Percentiles rank a stretch among this genome's conserved stretches.
phyloP scores from a whole-genome alignment of 2,888 invertebrate species.

The Diploptera punctata region DNA sequence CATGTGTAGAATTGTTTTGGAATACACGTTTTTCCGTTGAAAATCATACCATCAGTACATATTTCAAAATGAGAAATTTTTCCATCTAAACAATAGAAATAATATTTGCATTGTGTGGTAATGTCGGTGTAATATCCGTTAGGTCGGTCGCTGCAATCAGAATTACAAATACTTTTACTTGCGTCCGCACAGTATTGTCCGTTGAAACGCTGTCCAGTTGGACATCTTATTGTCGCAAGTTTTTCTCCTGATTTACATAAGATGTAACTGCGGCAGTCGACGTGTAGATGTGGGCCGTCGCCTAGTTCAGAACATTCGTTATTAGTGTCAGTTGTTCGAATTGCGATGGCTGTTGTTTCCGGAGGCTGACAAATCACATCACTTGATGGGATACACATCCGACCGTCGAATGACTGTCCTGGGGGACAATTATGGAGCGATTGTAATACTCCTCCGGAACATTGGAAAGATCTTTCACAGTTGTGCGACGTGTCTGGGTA shows the following conservation, averaged over 20 bases:
- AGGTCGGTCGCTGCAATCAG: slow-evolving; percentile 51
- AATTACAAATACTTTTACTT: slow-evolving; percentile 53
- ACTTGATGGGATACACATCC: slow-evolving; percentile 37
- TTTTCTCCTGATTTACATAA: slow-evolving; percentile 49
- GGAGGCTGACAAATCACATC: slow-evolving; percentile 56
- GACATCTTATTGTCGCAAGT: slow-evolving; percentile 49
- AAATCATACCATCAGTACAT: slow-evolving; percentile 50
- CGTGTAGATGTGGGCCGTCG: slow-evolving; percentile 49
- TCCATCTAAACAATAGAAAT: slow-evolving; percentile 60
- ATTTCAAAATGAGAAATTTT: slow-evolving; percentile 54
- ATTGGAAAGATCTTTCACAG: slow-evolving; percentile 61
- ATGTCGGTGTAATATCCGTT: slow-evolving; percentile 60
- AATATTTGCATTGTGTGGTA: slow-evolving; percentile 60
- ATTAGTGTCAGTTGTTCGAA: too few species aligned
- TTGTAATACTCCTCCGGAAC: slow-evolving; percentile 58
- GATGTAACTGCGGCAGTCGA: slow-evolving; percentile 50
- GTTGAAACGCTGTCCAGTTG: slow-evolving; percentile 49
- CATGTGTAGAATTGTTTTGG: slow-evolving; percentile 44
- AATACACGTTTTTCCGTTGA: slow-evolving; percentile 51
- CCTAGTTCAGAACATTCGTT: slow-evolving; percentile 46
- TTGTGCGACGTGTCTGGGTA: slow-evolving; percentile 65
- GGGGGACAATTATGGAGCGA: slow-evolving; percentile 51
- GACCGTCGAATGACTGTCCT: slow-evolving; percentile 44
- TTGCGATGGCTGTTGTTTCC: slow-evolving; percentile 51
- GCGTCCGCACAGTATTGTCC: slow-evolving; percentile 48